These are phyloP conservation scores for Corydoras sp. DNA, from an alignment of 2,113 vertebrate genomes.

Conservation along the genomic window DNA sequence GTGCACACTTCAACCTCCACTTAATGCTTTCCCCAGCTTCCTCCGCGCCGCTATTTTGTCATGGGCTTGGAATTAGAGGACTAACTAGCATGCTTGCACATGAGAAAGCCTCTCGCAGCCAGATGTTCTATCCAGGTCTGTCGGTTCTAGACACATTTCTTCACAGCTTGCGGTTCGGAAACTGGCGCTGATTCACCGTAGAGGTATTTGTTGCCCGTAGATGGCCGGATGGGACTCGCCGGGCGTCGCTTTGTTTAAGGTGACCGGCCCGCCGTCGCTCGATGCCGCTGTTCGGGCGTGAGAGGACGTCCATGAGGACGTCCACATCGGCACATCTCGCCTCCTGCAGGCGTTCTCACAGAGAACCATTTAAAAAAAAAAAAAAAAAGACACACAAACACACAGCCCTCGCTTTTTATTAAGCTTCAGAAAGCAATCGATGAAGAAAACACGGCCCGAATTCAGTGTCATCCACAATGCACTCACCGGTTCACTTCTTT, in stretches of 20 bases:
- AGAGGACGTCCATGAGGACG: neutral
- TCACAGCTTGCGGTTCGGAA: constrained; percentile 6
- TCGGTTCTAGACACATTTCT: constrained; percentile 7
- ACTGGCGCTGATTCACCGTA: constrained; percentile 10
- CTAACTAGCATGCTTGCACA: constrained; percentile 20
- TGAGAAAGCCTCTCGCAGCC: neutral
- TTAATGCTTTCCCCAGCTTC: constrained; percentile 2
- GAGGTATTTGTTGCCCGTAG: constrained; percentile 1
- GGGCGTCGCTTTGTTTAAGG: constrained; percentile 52
- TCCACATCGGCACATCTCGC: too few relatives aligned
- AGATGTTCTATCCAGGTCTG: constrained; percentile 4
- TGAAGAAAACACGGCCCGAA: too few relatives aligned
- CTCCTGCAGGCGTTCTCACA: too few relatives aligned
- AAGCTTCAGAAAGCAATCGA: too few relatives aligned
- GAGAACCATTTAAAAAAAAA: too few relatives aligned
- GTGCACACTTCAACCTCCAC: neutral
- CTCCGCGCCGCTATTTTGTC: neutral
- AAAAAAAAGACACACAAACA: too few relatives aligned
- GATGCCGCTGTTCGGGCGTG: constrained; percentile 7
- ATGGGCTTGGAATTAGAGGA: neutral
- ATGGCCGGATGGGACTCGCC: neutral
- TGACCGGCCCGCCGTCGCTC: constrained; percentile 41
- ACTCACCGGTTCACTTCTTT: too few relatives aligned
- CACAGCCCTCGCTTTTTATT: too few relatives aligned
- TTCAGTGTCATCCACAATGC: too few relatives aligned